Evolutionary conservation across 2,888 invertebrate species (phyloP), one percentile per base, ranked within the genome.

Genomic region (Endotricha flammealis): DNA sequence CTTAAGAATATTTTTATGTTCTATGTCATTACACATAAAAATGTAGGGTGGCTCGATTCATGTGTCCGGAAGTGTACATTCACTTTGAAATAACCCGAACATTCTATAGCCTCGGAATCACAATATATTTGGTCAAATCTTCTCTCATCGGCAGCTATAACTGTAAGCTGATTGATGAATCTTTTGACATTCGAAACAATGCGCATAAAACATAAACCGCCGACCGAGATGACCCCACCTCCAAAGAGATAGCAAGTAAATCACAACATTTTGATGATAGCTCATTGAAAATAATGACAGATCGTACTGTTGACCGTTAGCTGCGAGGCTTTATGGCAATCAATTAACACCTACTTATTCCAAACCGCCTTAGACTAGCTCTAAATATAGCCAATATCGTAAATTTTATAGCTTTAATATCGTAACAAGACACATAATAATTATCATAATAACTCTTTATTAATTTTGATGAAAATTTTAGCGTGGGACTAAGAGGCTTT

Each of bases 91-190:
- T n/a, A n/a, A n/a, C n/a, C n/a, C n/a, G n/a, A n/a, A n/a, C n/a
- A n/a, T n/a, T n/a, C n/a, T n/a, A n/a, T n/a, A n/a, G n/a, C n/a
- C 41, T 40, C 29, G 30, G 43, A 44, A 38, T 40, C 35, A 46
- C 40, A 53, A 50, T 48, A 46, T 41, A 39, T 33, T 38, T 24
- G 7, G 22, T 28, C 28, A 32, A n/a, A 38, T 22, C 35, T 46
- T 48, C 42, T 50, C 53, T 41, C 51, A 53, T 53, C 51, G 44
- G 50, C 57, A 68, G 48, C 59, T 47, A 51, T 73, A 68, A 68
- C 67, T 64, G 75, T 69, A 69, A 46, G 41, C 45, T 71, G 80
- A 82, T 80, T 77, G 72, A 82, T 81, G 69, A 63, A 62, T 66
- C 62, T 58, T 51, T 64, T 68, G 72, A 67, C 71, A 65, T 64